Evolutionary conservation across 2,888 invertebrate species (phyloP).

Genomic region (Scaeva pyrastri): DNA sequence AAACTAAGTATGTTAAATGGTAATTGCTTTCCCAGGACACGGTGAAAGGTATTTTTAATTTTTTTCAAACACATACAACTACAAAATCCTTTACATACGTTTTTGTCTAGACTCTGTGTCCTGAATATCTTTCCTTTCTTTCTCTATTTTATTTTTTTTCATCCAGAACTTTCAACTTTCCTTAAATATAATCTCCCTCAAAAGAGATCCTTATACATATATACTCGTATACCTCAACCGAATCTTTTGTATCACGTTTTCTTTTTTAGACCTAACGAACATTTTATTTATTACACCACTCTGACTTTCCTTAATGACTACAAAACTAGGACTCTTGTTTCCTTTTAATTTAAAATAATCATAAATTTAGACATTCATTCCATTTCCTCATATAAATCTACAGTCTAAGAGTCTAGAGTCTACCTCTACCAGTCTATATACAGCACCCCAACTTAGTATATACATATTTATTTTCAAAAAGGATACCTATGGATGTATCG

Average conservation of each 20-base stretch:
- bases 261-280: conserved; percentile 51
- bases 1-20: background rate
- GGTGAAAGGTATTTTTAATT: background rate
- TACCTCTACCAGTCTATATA: too few relatives aligned
- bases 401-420: too few relatives aligned
- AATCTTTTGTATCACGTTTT: conserved; percentile 68
- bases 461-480: conserved; percentile 27
- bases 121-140: background rate
- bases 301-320: conserved; percentile 65
- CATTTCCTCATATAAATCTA: conserved; percentile 77
- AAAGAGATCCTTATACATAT: conserved; percentile 32
- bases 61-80: background rate
- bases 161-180: too few relatives aligned
- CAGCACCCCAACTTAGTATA: conserved; percentile 28
- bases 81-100: conserved; percentile 3
- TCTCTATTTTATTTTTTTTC: too few relatives aligned
- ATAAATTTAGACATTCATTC: conserved; percentile 83
- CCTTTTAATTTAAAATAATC: conserved; percentile 84
- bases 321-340: conserved; percentile 77
- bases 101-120: conserved; percentile 33
- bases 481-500: background rate
- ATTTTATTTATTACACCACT: conserved; percentile 72
- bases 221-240: conserved; percentile 69
- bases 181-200: too few relatives aligned
- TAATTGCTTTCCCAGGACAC: background rate